A percentile compares a stretch with the other conserved stretches of the same genome.
phyloP scores from a whole-genome alignment of 2,888 invertebrate genomes.

The Cremastinae sp. region DNA sequence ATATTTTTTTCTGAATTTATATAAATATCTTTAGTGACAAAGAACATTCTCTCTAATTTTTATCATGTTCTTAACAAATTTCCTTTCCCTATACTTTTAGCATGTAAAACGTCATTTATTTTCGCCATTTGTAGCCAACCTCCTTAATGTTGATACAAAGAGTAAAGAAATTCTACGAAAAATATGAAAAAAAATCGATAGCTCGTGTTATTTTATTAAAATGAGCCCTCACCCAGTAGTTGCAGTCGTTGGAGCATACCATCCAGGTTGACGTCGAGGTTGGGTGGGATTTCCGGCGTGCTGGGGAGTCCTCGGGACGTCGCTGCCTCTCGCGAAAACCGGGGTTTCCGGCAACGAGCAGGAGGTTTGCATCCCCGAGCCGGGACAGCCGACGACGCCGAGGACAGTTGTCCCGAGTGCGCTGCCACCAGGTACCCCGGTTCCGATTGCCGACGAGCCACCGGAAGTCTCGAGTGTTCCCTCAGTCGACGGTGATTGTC shows the following conservation, averaged over 20 bases:
- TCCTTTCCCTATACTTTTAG: too few species aligned
- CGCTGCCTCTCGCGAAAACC: constrained; percentile 91
- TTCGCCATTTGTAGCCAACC: too few species aligned
- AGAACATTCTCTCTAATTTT: too few species aligned
- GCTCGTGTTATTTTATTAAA: background rate
- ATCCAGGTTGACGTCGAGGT: constrained; percentile 73
- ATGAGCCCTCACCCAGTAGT: constrained; percentile 75
- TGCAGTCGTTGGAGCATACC: constrained; percentile 78
- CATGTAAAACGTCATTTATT: too few species aligned
- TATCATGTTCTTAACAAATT: too few species aligned
- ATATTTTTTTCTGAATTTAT: background rate
- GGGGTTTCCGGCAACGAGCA: constrained; percentile 95
- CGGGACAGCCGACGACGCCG: constrained; percentile 65
- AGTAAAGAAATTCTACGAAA: too few species aligned
- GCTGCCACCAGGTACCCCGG: constrained; percentile 86
- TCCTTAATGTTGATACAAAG: background rate
- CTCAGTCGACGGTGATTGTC: constrained; percentile 87
- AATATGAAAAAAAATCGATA: background rate
- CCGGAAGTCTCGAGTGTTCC: constrained; percentile 91
- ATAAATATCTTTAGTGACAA: background rate
- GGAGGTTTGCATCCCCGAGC: constrained; percentile 87
- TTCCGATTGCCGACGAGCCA: constrained; percentile 87
- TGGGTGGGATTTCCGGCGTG: constrained; percentile 81
- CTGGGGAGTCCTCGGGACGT: constrained; percentile 91
- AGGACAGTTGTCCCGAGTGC: constrained; percentile 82